phyloP scores from a whole-genome alignment of 2,888 invertebrate genomes.

The Hetaerina titia region DNA sequence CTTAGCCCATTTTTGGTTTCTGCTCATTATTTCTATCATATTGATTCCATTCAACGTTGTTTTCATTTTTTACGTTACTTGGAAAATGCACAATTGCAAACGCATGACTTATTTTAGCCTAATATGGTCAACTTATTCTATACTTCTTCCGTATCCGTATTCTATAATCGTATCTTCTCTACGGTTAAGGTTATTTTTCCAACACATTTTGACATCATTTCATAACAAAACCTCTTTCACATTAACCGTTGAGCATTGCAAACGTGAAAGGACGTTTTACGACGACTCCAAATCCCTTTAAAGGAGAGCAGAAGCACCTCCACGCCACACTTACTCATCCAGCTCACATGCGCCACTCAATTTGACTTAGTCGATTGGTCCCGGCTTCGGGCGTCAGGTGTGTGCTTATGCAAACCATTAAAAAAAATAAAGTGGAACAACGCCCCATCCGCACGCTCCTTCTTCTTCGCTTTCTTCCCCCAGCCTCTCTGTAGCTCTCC shows the following conservation, averaged over 20 bases:
- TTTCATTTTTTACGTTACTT: too few relatives aligned
- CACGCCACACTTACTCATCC: neutral
- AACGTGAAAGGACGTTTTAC: neutral
- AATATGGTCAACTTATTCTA: too few relatives aligned
- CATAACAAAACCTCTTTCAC: neutral
- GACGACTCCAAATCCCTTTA: neutral
- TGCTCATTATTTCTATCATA: too few relatives aligned
- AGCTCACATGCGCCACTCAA: conserved; percentile 55
- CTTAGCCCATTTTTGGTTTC: too few relatives aligned
- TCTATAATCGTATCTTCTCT: too few relatives aligned
- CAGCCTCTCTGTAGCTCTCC: neutral
- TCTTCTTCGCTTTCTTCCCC: neutral
- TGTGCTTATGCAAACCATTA: conserved; percentile 63
- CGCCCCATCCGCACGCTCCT: conserved; percentile 1
- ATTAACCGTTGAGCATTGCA: neutral
- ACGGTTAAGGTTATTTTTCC: neutral
- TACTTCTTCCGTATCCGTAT: too few relatives aligned
- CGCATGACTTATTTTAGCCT: too few relatives aligned
- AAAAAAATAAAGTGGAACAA: neutral
- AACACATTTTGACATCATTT: neutral
- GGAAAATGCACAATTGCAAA: too few relatives aligned
- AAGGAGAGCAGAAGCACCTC: neutral
- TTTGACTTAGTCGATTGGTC: conserved; percentile 63
- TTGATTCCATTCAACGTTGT: too few relatives aligned
- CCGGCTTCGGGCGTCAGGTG: conserved; percentile 63